Base-by-base conservation (phyloP, 2,797 vertebrate species). In the Hydrocynus forskahlii region DNA sequence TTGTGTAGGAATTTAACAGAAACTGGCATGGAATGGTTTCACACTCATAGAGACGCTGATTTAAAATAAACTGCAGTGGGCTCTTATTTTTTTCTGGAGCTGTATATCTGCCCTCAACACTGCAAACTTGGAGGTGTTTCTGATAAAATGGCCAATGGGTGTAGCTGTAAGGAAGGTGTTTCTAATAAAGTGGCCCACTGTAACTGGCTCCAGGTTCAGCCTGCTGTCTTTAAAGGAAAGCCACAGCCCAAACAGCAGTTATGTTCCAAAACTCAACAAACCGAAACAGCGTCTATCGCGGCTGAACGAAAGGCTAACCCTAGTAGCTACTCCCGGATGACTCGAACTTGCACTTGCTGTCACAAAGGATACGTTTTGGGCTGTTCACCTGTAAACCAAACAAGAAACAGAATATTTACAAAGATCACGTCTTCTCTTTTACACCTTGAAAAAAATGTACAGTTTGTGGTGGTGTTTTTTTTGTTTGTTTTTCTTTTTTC, bases 351-450 rank as follows among this genome's bases (percentile, higher is more conserved):
- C 93, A 94, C 94, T 93, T 94, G 93, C 86, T 92, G 91, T 93
- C 91, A 92, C 89, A 93, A 93, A 29, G 85, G 88, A 92, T 83
- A 89, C 62, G 69, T 81, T 88, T 81, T n/a, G 64, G 85, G 89
- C 91, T 90, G 91, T 88, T 92, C 92, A 93, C 86, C 93, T 91
- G 73, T 71, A 91, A 94, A 94, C 91, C 92, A 92, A 94, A 94
- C 92, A 54, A 94, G 89, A 90, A 95, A 95, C 93, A 92, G 89
- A 94, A 94, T 95, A 95, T 95, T 95, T 95, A 95, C 94, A 95
- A 94, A 94, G 93, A 92, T 86, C 91, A 91, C 89, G 93, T 93
- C 87, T 92, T 91, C 88, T 93, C 89, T 89, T 45, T 67, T 92
- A 94, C 91, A 92, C 85, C 90, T 91, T 13, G 19, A 62, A 60